These are phyloP conservation scores for Ellobium chinense DNA, from an alignment of 2,888 invertebrate genomes.

Conservation along the genomic window DNA sequence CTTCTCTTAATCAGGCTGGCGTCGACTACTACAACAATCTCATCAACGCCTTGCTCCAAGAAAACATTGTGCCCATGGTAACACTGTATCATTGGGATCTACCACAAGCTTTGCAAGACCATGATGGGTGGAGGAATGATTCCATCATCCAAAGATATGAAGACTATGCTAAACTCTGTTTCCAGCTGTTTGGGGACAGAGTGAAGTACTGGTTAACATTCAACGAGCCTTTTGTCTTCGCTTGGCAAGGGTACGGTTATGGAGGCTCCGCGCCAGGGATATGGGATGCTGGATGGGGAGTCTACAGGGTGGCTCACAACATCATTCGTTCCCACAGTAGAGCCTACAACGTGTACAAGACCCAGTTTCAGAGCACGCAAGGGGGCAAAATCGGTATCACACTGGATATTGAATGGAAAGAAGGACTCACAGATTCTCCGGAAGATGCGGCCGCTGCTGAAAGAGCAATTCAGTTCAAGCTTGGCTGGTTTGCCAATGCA, in stretches of 20 bases:
- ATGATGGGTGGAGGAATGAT: conserved; percentile 78
- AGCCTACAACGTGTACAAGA: conserved; percentile 81
- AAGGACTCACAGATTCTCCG: conserved; percentile 55
- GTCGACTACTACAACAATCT: conserved; percentile 88
- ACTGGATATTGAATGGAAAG: conserved; percentile 70
- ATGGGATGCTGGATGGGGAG: conserved; percentile 51
- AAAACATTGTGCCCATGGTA: conserved; percentile 76
- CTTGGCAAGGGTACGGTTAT: conserved; percentile 58
- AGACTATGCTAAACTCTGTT: conserved; percentile 77
- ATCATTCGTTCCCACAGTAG: conserved; percentile 84
- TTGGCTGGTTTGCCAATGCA: conserved; percentile 76
- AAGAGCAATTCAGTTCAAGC: conserved; percentile 67
- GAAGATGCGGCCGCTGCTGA: conserved; percentile 65
- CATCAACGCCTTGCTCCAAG: conserved; percentile 83
- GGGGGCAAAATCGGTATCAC: conserved; percentile 61
- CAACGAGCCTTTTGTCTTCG: conserved; percentile 84
- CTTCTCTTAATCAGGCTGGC: conserved; percentile 84
- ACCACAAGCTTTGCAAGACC: conserved; percentile 75
- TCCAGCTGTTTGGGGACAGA: conserved; percentile 76
- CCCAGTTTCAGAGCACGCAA: conserved; percentile 37
- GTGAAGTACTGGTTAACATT: conserved; percentile 86
- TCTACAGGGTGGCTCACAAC: conserved; percentile 85
- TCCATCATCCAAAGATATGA: conserved; percentile 70
- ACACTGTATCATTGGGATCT: conserved; percentile 81
- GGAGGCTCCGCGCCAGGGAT: conserved; percentile 59